A percentile compares a stretch with the other conserved stretches of the same genome.
Conservation (phyloP, 2,113 vertebrate genomes). For the Suricata suricatta region DNA sequence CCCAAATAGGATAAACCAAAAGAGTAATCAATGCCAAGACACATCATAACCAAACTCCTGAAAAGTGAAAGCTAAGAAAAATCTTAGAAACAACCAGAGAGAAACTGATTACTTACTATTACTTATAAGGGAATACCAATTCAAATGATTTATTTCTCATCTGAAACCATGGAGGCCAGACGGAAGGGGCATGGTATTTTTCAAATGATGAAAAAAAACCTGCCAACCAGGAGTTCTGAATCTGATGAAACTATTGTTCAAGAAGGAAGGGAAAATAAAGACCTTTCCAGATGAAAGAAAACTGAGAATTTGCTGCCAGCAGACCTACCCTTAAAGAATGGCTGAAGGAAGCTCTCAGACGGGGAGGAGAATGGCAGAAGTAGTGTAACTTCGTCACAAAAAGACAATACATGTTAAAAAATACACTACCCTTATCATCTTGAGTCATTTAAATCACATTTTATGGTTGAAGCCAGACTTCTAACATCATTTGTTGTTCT, state of each 20-base stretch:
- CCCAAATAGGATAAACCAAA: neutral
- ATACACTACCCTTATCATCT: neutral
- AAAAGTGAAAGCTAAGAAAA: conserved; percentile 12
- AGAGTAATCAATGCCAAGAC: neutral
- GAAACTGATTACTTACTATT: neutral
- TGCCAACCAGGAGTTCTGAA: neutral
- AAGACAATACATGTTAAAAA: neutral
- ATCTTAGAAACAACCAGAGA: neutral
- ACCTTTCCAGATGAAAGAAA: neutral
- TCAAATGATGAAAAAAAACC: neutral
- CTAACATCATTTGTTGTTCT: neutral
- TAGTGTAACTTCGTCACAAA: neutral
- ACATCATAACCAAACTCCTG: neutral
- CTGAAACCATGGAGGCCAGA: neutral
- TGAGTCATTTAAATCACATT: neutral
- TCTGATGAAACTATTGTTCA: neutral
- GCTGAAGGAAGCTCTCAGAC: neutral
- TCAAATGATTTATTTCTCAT: neutral
- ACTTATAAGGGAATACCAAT: neutral
- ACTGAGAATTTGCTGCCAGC: neutral
- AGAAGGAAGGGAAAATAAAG: neutral
- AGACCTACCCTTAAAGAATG: neutral
- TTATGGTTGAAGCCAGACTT: neutral
- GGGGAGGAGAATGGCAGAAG: neutral
- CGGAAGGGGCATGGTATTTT: neutral